Conservation (phyloP, 1,140 invertebrate species). For the Anastrepha ludens region DNA sequence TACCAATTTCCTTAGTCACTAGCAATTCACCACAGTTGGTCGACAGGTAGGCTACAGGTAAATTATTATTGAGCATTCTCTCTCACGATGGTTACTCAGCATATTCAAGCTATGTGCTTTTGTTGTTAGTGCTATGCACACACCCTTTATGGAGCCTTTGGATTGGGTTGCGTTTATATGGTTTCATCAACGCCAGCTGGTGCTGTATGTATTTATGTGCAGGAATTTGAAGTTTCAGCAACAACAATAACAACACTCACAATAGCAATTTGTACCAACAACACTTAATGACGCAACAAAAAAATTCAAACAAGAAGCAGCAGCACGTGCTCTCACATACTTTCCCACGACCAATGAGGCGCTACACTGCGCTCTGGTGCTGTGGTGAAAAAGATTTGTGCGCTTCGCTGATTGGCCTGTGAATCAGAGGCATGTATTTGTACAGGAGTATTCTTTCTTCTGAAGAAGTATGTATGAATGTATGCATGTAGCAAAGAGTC, state of each 20-base stretch:
- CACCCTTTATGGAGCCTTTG: constrained; percentile 32
- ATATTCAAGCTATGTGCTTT: neutral
- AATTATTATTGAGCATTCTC: constrained; percentile 37
- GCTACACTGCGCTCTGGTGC: constrained; percentile 35
- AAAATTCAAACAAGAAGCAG: constrained; percentile 18
- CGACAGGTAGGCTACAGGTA: constrained; percentile 55
- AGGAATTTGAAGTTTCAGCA: constrained; percentile 52
- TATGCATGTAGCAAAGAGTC: too few species aligned
- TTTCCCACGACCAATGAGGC: constrained; percentile 43
- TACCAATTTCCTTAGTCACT: constrained; percentile 37
- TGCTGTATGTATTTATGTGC: constrained; percentile 34
- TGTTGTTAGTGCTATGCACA: neutral
- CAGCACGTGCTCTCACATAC: constrained; percentile 56
- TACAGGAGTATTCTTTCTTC: too few species aligned
- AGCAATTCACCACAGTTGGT: constrained; percentile 55
- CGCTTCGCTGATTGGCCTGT: constrained; percentile 42
- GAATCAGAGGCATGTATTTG: too few species aligned
- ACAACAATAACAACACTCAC: constrained; percentile 4
- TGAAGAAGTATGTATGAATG: too few species aligned
- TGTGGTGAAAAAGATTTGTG: constrained; percentile 51
- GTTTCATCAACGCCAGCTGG: constrained; percentile 4
- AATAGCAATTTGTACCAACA: neutral
- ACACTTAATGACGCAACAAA: constrained; percentile 22
- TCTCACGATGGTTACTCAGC: constrained; percentile 32
- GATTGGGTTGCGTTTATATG: constrained; percentile 45